Base-by-base conservation (phyloP, 2,888 invertebrate genomes). In the Hoplodrina ambigua region DNA sequence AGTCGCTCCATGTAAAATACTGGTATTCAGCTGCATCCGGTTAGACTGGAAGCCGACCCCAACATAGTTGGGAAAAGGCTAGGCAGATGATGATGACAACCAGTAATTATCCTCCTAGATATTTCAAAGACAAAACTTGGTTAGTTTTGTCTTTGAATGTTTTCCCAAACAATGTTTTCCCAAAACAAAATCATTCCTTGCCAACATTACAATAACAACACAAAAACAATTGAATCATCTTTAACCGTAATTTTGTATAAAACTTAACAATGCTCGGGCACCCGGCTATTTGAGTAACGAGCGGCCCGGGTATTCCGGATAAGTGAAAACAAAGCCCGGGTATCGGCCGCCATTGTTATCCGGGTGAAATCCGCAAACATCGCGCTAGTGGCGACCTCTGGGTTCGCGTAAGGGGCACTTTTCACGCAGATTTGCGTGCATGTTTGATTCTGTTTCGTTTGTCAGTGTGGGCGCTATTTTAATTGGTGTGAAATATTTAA, bases 261-360 rank as follows among this genome's bases (percentile, higher is more conserved):
- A 80, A 75, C 68, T 56, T 61, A 70, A 81, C 79, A 84, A 82
- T 77, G 65, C 72, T 71, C 54, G 44, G 52, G 49, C 60, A 69
- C 69, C 61, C 77, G 66, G 65, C 85, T 86, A 87, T 91, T 89
- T 88, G 88, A 91, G 90, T 90, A 92, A 91, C 91, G 91, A 91
- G 84, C 85, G 72, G 64, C 74, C 46, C 75, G 72, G 79, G 82
- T 81, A 72, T 82, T 76, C 87, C 86, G 91, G 92, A 88, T 92
- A 91, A 91, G 91, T 88, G 89, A 89, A 89, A 90, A 90, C 90
- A 90, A 90, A 89, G 89, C 85, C 53, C 73, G 86, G 88, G 89
- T 89, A 88, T 89, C 85, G 89, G 85, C 73, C 86, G 82, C 86
- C 87, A 90, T 91, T 92, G 91, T 92, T 92, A 90, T 89, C 91